These are phyloP conservation scores for Coelopa frigida DNA, from an alignment of 1,140 invertebrate species.

Conservation along the genomic window DNA sequence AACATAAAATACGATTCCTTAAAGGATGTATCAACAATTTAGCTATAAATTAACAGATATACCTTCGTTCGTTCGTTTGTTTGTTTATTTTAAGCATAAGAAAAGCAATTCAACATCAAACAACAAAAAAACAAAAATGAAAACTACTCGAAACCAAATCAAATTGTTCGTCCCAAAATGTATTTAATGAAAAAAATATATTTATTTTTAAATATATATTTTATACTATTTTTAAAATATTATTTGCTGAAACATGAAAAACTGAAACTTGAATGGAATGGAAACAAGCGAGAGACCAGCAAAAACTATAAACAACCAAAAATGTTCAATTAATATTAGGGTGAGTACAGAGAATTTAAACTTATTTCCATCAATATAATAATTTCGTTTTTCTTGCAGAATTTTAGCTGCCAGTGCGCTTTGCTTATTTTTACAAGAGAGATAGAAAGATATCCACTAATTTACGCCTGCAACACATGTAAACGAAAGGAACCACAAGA, in stretches of 20 bases:
- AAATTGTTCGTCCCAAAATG: too few relatives aligned
- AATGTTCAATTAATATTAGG: conserved; percentile 8
- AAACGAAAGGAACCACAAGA: neutral
- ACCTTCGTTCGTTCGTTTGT: too few relatives aligned
- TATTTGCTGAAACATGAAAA: too few relatives aligned
- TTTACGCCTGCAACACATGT: neutral
- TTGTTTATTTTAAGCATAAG: too few relatives aligned
- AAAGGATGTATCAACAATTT: neutral
- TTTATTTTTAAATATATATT: too few relatives aligned
- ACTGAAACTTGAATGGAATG: neutral
- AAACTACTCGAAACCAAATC: too few relatives aligned
- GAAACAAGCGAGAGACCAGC: neutral
- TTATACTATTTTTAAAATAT: too few relatives aligned
- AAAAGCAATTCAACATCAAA: too few relatives aligned
- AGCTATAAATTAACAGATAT: neutral
- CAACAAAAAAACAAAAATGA: too few relatives aligned
- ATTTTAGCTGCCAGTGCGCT: conserved; percentile 10
- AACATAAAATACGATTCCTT: neutral
- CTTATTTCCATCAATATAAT: neutral
- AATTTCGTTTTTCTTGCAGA: neutral
- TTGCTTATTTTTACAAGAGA: conserved; percentile 3
- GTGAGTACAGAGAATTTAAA: neutral
- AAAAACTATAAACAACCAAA: neutral
- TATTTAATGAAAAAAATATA: too few relatives aligned
- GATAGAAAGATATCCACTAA: conserved; percentile 7